These are phyloP conservation scores for Oppia nitens DNA, from an alignment of 1,140 invertebrate species.

Conservation along the genomic window DNA sequence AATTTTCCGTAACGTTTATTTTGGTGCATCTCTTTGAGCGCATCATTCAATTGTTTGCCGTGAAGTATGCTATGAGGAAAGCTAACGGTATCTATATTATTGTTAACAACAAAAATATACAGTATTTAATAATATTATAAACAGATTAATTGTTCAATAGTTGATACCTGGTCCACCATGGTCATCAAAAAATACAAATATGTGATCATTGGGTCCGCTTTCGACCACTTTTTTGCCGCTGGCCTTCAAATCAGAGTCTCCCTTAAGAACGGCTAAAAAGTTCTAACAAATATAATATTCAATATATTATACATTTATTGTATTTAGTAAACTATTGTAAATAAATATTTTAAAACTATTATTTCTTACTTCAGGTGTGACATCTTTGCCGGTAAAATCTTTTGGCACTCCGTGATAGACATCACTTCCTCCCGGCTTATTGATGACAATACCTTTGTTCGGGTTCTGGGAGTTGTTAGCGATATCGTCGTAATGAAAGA, in stretches of 20 bases:
- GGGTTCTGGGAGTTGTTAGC: slow-evolving; percentile 35
- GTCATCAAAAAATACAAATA: slow-evolving; percentile 48
- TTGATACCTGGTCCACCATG: slow-evolving; percentile 38
- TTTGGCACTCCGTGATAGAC: slow-evolving; percentile 40
- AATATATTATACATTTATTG: too few species aligned
- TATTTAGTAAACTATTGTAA: too few species aligned
- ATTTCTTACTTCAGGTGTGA: background rate
- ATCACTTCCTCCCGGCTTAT: slow-evolving; percentile 38
- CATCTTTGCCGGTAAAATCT: slow-evolving; percentile 35
- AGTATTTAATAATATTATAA: too few species aligned
- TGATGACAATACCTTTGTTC: slow-evolving; percentile 38
- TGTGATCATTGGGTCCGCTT: slow-evolving; percentile 37
- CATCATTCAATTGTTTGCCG: background rate
- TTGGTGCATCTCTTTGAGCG: slow-evolving; percentile 8
- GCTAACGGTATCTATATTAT: background rate
- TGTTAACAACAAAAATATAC: too few species aligned
- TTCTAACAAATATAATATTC: background rate
- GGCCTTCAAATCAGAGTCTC: background rate
- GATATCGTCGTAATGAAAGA: slow-evolving; percentile 47
- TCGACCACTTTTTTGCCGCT: background rate
- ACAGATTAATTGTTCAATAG: background rate
- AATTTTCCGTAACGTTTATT: slow-evolving; percentile 22
- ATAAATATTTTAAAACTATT: background rate
- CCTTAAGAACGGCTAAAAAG: background rate
- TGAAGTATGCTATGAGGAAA: background rate